Base-by-base conservation (phyloP, 1,140 invertebrate species). In the Ditylenchus dipsaci region DNA sequence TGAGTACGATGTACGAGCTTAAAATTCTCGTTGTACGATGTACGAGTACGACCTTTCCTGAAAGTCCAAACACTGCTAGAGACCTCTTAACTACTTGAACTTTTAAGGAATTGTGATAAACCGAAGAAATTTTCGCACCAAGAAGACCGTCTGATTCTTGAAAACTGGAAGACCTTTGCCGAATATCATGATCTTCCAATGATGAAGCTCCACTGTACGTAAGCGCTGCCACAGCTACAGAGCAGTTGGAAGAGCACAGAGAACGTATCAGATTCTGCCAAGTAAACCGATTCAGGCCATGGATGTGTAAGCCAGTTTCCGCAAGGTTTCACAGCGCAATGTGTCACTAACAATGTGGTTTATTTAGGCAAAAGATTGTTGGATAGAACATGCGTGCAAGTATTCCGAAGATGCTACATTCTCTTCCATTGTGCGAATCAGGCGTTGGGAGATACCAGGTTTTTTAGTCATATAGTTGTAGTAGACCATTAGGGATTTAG, bases 301-400 rank as follows among this genome's bases (percentile, higher is more conserved):
- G 68, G 68, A 70, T 70, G 45, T 70, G 68, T 70, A 29, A 42
- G 33, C 65, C 17, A 23, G 8, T 53, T 53, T 15, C 21, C n/a
- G n/a, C 78, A 76, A 38, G 21, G 85, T 26, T 56, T 38, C 11
- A 38, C n/a, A n/a, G n/a, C n/a, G n/a, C n/a, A n/a, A n/a, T 38
- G 3, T 5, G 33, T 11, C 33, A 38, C 11, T 38, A 38, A 38
- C 33, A 11, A 38, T 11, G 33, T 3, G 3, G 11, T 11, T 3
- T 38, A 11, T 38, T 38, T 38, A 38, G 33, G 33, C 33, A 38
- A 5, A 11, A 38, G 33, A 38, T 15, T 53, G 8, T 53, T 53
- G 49, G 49, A 53, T 53, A 26, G 49, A 8, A 53, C 49, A 53
- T 53, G 49, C 23, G 49, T 53, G n/a, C 49, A 53, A 26, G 49